Conservation (phyloP, 1,140 invertebrate genomes). For the Propsilocerus akamusi region DNA sequence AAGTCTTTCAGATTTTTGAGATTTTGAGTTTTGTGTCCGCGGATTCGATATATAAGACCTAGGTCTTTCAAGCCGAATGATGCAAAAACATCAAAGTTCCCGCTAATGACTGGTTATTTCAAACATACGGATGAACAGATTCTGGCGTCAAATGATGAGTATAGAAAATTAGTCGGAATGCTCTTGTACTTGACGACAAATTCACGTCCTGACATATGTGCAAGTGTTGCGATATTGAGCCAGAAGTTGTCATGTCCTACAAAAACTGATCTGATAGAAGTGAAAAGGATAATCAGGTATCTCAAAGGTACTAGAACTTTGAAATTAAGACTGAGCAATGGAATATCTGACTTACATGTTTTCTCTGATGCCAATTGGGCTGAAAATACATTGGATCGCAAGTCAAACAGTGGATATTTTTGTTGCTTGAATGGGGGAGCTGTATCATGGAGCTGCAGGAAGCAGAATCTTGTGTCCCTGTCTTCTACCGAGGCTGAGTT, state of each 20-base stretch:
- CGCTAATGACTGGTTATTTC: neutral
- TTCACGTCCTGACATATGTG: slow-evolving; percentile 23
- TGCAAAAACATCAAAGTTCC: too few relatives aligned
- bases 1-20: too few relatives aligned
- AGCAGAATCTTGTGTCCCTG: slow-evolving; percentile 19
- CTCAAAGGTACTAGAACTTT: slow-evolving; percentile 15
- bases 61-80: too few relatives aligned
- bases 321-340: slow-evolving; percentile 13
- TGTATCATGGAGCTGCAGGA: slow-evolving; percentile 16
- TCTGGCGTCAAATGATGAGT: neutral
- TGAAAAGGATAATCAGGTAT: slow-evolving; percentile 18
- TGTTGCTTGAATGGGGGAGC: slow-evolving; percentile 13
- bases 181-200: slow-evolving; percentile 18
- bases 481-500: slow-evolving; percentile 24
- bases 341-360: slow-evolving; percentile 10
- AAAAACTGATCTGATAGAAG: slow-evolving; percentile 13
- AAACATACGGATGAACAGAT: neutral
- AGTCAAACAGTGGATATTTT: slow-evolving; percentile 18
- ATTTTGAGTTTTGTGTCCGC: too few relatives aligned
- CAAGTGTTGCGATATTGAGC: slow-evolving; percentile 16
- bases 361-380: slow-evolving; percentile 25
- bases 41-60: too few relatives aligned
- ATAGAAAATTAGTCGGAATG: slow-evolving; percentile 13
- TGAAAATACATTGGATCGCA: slow-evolving; percentile 13
- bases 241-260: slow-evolving; percentile 13